Evolutionary conservation across 2,797 vertebrate genomes (phyloP), one percentile per base, ranked within the genome.

Genomic region (Takifugu ocellatus): DNA sequence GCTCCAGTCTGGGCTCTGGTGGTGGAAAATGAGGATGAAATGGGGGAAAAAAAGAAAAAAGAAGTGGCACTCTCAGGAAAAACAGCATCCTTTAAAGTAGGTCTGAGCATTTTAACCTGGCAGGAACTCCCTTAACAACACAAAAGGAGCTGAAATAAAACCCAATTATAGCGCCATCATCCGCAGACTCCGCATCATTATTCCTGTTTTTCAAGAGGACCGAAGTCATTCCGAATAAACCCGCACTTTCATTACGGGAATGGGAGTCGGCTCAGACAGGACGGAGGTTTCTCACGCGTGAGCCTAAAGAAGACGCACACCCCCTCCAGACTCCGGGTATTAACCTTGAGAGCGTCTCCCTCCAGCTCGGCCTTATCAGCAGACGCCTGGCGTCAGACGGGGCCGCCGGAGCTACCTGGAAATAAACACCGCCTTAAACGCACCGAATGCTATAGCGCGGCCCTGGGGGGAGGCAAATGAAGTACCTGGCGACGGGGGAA

Each of bases 361-460:
- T 50, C 73, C 67, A 75, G 75, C 59, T 74, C 58, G 0, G 43
- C 46, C 78, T 88, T 82, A 88, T 86, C 81, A 68, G 75, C 66
- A 68, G 58, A 76, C 75, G 72, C 16, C 55, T 83, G 81, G 69
- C 81, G 74, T 87, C 75, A 39, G 54, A 70, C 14, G 25, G 66
- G 53, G 72, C 59, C 56, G 68, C 70, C 79, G 43, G 70, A 59
- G 15, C 51, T 64, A 80, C 77, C 76, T 81, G 63, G 47, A 68
- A 74, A 78, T 78, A 86, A 85, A 82, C 79, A 82, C 75, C 63
- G 46, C 64, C 72, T 77, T 69, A 78, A 80, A 75, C 65, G 74
- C 73, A 61, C 63, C 62, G 48, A 68, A 70, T 3, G 31, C 76
- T 61, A 69, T 56, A 62, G 70, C 61, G 65, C 82, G 50, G 65